Evolutionary conservation across 2,113 vertebrate species (phyloP), one percentile per base, ranked within the genome.

Genomic region (Hippocampus guttulatus): DNA sequence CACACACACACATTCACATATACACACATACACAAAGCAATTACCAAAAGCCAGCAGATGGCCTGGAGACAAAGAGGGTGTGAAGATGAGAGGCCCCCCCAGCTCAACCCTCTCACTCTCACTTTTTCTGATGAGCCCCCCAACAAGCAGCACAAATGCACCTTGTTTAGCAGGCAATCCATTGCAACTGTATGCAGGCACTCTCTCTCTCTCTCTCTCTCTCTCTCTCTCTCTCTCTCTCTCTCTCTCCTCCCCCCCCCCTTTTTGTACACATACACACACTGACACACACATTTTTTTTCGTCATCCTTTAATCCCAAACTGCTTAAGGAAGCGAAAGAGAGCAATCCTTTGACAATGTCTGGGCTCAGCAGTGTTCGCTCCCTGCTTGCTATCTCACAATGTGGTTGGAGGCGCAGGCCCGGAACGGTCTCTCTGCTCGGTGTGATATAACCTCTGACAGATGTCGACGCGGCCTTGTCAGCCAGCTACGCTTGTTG

Each of bases 251-350:
- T n/a, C n/a, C n/a, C n/a, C n/a, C n/a, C n/a, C 3, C 2, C 30
- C 41, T 7, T 63, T 10, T 65, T 62, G 61, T 61, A 69, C 77
- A 40, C 52, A 66, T 68, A 49, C 71, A 68, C 75, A 71, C 75
- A 57, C 62, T 74, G 67, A 64, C 75, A 65, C 75, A 74, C 64
- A 69, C 30, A 68, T 49, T 78, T 82, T 77, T 85, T 86, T 76
- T 83, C 86, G 84, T 81, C 90, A 86, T 88, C 89, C 84, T 85
- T 88, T 92, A 92, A 93, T 90, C 91, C 88, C 85, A 85, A 87
- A 84, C 85, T 88, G 87, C 90, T 92, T 90, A 87, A 89, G 81
- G 84, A 90, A 87, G 87, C 78, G 77, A 86, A 88, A 85, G 78
- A 73, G 79, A 91, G 80, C 90, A 93, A 91, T 92, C 90, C 88